These are phyloP conservation scores for Myotis lucifugus DNA, from an alignment of 2,113 vertebrate species.

Conservation along the genomic window DNA sequence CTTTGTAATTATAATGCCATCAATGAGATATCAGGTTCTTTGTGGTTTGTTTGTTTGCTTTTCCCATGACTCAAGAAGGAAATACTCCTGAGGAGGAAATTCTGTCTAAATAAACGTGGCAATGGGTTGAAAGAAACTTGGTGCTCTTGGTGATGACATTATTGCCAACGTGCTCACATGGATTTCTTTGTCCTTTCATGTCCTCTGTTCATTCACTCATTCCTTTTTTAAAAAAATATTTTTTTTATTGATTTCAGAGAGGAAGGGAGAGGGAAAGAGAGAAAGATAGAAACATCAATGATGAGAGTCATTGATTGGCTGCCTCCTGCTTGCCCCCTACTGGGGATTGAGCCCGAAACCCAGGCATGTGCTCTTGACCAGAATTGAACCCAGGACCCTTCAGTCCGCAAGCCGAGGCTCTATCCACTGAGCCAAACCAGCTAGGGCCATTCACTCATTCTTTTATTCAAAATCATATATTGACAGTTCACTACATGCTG, in stretches of 20 bases:
- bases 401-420: no score
- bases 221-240: not conserved
- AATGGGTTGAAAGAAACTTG: not conserved
- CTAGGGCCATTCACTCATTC: not conserved
- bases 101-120: slow-evolving; percentile 54
- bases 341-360: no score
- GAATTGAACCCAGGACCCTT: no score
- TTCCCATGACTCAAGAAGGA: slow-evolving; percentile 71
- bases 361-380: no score
- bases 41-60: slow-evolving; percentile 66
- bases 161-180: not conserved
- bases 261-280: no score
- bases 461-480: not conserved
- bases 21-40: slow-evolving; percentile 58
- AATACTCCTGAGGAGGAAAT: slow-evolving; percentile 48
- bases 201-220: not conserved
- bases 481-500: not conserved
- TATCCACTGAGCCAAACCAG: no score
- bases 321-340: no score
- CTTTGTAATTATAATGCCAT: slow-evolving; percentile 34
- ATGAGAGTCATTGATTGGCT: no score
- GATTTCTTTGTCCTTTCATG: not conserved
- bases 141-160: not conserved
- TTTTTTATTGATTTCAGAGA: no score
- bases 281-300: no score